Base-by-base conservation (phyloP, 2,797 vertebrate genomes). In the Atherinosoma microstoma region DNA sequence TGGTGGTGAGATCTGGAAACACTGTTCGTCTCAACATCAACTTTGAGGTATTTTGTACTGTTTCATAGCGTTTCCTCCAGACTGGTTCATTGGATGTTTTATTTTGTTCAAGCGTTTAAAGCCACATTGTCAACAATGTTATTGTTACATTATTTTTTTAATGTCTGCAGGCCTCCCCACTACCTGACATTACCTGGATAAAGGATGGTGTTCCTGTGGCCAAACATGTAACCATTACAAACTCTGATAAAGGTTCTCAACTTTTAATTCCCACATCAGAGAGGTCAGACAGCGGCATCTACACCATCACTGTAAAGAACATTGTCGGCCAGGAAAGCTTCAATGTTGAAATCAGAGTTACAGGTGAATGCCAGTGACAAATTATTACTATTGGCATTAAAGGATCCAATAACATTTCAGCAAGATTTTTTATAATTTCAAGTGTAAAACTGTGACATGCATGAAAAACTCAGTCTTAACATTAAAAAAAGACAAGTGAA, bases 251-350 rank as follows among this genome's bases (percentile, higher is more conserved):
- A 67, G 90, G 92, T 47, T 95, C 94, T 20, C 96, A 95, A 68
- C 89, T 99, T 63, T 87, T 97, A 62, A 94, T 98, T 60, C 92
- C 94, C 3, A 88, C 85, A 13, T 95, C 97, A 0, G 94, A 96
- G 75, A 82, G 92, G 53, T 73, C 88, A 0, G 96, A 98, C 86
- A 90, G 92, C 0, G 97, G 97, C 56, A 87, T 91, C 77, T 98
- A 97, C 90, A 93, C 94, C 0, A 86, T 98, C 22, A 86, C 78
- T 61, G 87, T 98, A 64, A 95, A 90, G 81, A 94, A 94, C 1
- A 75, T 85, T 5, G 89, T 89, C 6, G 96, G 96, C 0, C 92
- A 94, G 69, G 95, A 94, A 64, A 86, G 91, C 11, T 93, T 96
- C 79, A 93, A 72, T 80, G 83, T 98, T 85, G 92, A 94, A 87